A percentile compares a stretch with the other conserved stretches of the same genome.
Conservation (phyloP, 2,797 vertebrate genomes). For the Sparidentex hasta region DNA sequence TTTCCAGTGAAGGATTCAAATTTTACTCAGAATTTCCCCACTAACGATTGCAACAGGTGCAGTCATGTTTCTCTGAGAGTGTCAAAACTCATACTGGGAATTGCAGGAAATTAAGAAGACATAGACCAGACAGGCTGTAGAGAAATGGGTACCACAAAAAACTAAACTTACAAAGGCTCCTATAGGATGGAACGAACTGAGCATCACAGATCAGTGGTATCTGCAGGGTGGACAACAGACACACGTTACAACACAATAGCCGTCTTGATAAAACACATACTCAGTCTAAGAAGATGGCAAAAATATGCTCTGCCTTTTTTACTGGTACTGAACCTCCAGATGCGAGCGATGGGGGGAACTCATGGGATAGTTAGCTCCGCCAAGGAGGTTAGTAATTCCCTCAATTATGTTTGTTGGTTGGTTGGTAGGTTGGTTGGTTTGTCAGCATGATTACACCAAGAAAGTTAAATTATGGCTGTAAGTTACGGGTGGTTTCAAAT, state of each 20-base stretch:
- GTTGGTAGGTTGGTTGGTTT: no score
- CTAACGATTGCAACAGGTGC: not conserved
- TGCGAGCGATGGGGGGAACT: not conserved
- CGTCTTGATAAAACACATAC: not conserved
- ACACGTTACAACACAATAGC: not conserved
- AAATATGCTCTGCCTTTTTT: not conserved
- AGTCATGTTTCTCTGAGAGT: slow-evolving; percentile 7
- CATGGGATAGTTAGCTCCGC: no score
- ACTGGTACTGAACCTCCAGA: not conserved
- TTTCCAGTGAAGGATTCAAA: not conserved
- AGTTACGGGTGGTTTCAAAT: no score
- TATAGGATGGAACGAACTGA: not conserved
- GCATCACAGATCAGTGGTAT: not conserved
- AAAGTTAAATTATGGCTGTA: no score
- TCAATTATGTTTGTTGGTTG: no score
- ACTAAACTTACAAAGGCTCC: not conserved
- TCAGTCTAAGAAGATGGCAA: not conserved
- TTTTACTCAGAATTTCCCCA: not conserved
- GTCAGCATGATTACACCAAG: no score
- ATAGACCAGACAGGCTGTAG: not conserved
- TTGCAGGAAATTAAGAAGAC: slow-evolving; percentile 2
- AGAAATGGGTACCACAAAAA: not conserved
- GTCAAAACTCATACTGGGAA: not conserved
- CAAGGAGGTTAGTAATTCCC: no score
- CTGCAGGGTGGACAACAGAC: not conserved